A percentile compares a stretch with the other conserved stretches of the same genome.
phyloP scores from a whole-genome alignment of 2,797 vertebrate species.

The Labeo calbasu region DNA sequence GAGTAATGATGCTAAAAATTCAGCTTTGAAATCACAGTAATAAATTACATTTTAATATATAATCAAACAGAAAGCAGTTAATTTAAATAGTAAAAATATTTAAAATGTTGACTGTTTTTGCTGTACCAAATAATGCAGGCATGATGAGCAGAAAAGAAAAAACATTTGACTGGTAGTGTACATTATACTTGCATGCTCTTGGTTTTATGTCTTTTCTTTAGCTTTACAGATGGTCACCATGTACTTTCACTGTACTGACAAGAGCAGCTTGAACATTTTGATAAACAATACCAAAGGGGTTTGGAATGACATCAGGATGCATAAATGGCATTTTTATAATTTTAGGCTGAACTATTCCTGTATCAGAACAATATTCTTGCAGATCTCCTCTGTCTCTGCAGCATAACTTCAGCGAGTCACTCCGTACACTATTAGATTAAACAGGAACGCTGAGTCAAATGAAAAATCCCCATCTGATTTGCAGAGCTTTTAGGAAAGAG shows the following conservation, averaged over 20 bases:
- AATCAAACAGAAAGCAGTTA: too few relatives aligned
- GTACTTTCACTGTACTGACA: neutral
- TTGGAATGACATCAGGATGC: neutral
- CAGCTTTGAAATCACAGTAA: too few relatives aligned
- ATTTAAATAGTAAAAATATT: too few relatives aligned
- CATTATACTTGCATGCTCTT: neutral
- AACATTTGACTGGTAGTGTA: too few relatives aligned
- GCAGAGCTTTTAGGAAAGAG: constrained; percentile 59
- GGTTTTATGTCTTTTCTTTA: neutral
- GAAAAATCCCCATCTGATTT: constrained; percentile 26
- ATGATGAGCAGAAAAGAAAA: too few relatives aligned
- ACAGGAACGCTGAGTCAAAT: constrained; percentile 46
- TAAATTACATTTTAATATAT: too few relatives aligned
- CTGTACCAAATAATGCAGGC: too few relatives aligned
- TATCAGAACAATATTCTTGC: neutral
- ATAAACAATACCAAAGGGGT: neutral
- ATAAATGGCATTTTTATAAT: too few relatives aligned
- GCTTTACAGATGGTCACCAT: neutral
- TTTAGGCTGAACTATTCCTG: neutral
- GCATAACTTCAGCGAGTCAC: constrained; percentile 15
- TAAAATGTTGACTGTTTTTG: too few relatives aligned
- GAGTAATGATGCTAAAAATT: too few relatives aligned
- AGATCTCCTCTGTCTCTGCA: neutral
- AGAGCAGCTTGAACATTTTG: constrained; percentile 7
- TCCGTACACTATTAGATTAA: constrained; percentile 23